Conservation (phyloP, 2,113 vertebrate genomes). For the Phasianus colchicus region DNA sequence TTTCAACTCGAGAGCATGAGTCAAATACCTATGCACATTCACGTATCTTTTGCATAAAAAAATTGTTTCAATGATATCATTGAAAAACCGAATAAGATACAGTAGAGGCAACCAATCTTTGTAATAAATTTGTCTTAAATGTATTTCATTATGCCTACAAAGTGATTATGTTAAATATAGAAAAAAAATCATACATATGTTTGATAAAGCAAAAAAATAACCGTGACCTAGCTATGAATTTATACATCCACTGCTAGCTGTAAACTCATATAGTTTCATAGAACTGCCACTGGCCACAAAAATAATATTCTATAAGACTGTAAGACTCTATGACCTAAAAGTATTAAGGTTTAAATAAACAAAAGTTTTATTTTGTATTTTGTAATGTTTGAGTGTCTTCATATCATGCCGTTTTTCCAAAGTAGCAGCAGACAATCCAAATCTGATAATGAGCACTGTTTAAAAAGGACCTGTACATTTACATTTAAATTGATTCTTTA, state of each 20-base stretch:
- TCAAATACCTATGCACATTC: background rate
- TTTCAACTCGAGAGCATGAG: conserved; percentile 13
- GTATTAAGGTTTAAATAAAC: background rate
- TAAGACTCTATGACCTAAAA: background rate
- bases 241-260: background rate
- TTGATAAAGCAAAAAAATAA: background rate
- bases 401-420: background rate
- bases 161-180: background rate
- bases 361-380: conserved; percentile 15
- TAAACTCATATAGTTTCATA: background rate
- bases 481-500: conserved; percentile 68
- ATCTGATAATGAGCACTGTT: conserved; percentile 56
- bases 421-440: conserved; percentile 34
- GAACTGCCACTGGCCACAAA: background rate
- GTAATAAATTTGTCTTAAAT: background rate
- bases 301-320: background rate
- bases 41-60: background rate
- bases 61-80: background rate
- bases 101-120: background rate
- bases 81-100: background rate
- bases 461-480: conserved; percentile 57
- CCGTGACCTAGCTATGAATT: background rate
- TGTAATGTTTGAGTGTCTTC: background rate
- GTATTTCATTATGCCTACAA: background rate
- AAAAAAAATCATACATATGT: background rate